Base-by-base conservation (phyloP, 2,888 invertebrate species). In the Hartigia nigra region DNA sequence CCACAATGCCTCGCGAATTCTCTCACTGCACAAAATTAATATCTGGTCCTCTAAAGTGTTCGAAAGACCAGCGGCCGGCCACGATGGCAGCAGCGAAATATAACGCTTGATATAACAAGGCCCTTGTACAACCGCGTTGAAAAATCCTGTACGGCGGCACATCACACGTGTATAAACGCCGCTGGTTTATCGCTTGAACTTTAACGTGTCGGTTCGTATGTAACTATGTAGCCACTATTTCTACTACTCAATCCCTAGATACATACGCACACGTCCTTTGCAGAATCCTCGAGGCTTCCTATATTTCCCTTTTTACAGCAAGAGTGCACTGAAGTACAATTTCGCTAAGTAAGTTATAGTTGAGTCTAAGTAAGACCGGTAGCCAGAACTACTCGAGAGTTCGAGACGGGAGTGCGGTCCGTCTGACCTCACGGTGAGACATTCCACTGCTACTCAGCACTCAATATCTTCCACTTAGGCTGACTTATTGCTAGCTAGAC, bases 401-500 rank as follows among this genome's bases (percentile, higher is more conserved):
- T 55, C 39, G 74, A 76, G 79, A 69, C 76, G 75, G 74, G 74
- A 12, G 70, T 76, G 78, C 79, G 81, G 78, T 81, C 69, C 78
- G 84, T 81, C 85, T 80, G 85, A 86, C 84, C 85, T 81, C 80
- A 82, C 82, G 76, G 79, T 75, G 82, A 83, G 84, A 80, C 82
- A 84, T 87, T 88, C 82, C 86, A 83, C 84, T 84, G 81, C 86
- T 86, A 86, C 87, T 87, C 85, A 86, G 77, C 84, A 84, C 85
- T 86, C 87, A 83, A 90, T 90, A 88, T 83, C 85, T 90, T 87
- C 86, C 87, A 88, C 87, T 89, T 89, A 88, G 79, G 79, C 85
- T 84, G 86, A 86, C 86, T 86, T 80, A 75, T 23, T 23, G 39
- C 1, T 9, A 55, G 39, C 23, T 55, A 14, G 23, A 9, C 39